Conservation (phyloP, 2,888 invertebrate genomes). For the Meghimatium bilineatum region DNA sequence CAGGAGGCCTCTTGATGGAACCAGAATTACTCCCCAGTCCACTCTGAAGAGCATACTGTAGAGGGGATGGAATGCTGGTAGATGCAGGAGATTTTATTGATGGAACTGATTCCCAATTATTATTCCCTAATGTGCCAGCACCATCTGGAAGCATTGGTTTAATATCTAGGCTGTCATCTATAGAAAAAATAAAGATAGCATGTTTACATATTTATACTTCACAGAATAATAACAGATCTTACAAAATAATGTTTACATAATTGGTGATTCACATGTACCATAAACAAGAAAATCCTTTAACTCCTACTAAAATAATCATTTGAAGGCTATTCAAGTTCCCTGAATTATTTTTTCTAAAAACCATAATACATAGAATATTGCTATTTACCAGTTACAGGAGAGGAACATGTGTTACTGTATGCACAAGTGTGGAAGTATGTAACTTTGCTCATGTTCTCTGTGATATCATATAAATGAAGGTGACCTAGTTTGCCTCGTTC, state of each 20-base stretch:
- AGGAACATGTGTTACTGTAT: too few species aligned
- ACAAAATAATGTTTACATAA: not conserved
- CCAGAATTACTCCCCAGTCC: constrained; percentile 9
- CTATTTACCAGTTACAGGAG: too few species aligned
- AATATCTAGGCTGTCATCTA: constrained; percentile 34
- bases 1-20: constrained; percentile 44
- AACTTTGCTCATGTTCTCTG: too few species aligned
- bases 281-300: too few species aligned
- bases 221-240: not conserved
- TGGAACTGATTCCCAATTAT: constrained; percentile 32
- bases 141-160: constrained; percentile 25
- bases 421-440: too few species aligned
- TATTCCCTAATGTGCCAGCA: not conserved
- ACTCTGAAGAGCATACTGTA: constrained; percentile 49
- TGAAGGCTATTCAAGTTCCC: too few species aligned
- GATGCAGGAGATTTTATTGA: constrained; percentile 39
- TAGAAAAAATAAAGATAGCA: not conserved
- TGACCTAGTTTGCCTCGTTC: too few species aligned
- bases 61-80: constrained; percentile 37
- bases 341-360: too few species aligned
- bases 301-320: too few species aligned
- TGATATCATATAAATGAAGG: too few species aligned
- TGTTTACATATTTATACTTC: not conserved
- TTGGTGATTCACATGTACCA: too few species aligned
- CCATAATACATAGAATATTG: too few species aligned